These are phyloP conservation scores for Stenodera caucasica DNA, from an alignment of 2,888 invertebrate genomes.

Conservation along the genomic window DNA sequence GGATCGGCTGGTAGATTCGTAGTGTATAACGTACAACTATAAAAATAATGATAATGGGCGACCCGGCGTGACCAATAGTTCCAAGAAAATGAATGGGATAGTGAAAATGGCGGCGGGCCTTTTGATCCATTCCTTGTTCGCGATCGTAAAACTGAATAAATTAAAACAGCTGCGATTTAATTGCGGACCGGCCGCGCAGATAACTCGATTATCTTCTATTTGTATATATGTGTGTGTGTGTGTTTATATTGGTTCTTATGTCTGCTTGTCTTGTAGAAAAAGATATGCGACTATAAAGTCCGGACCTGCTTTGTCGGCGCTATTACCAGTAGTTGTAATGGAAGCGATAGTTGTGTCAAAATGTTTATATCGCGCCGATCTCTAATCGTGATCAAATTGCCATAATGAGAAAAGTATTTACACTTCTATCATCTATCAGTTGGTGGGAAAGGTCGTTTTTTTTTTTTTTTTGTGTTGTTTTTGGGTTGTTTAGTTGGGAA, in stretches of 20 bases:
- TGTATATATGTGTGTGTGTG: neutral
- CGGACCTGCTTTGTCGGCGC: neutral
- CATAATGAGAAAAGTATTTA: no score
- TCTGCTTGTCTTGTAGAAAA: neutral
- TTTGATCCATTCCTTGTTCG: constrained; percentile 37
- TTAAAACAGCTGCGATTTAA: constrained; percentile 43
- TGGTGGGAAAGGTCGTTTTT: neutral
- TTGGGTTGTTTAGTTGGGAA: neutral
- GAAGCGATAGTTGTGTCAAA: constrained; percentile 1
- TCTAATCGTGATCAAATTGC: neutral
- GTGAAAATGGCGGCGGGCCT: constrained; percentile 44
- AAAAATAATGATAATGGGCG: constrained; percentile 21
- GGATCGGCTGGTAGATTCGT: no score
- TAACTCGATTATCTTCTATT: constrained; percentile 2
- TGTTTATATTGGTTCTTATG: neutral
- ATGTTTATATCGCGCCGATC: neutral
- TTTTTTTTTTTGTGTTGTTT: no score
- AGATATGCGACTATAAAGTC: neutral
- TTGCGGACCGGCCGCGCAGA: constrained; percentile 22
- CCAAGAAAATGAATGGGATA: constrained; percentile 44
- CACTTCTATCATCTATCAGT: constrained; percentile 4
- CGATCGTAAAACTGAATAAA: constrained; percentile 45
- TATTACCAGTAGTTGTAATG: neutral
- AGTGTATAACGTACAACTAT: neutral
- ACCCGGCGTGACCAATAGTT: constrained; percentile 32